Percentiles rank a stretch among this genome's conserved stretches.
These are phyloP conservation scores for Campoletis raptor DNA, from an alignment of 2,888 invertebrate genomes.

Conservation along the genomic window DNA sequence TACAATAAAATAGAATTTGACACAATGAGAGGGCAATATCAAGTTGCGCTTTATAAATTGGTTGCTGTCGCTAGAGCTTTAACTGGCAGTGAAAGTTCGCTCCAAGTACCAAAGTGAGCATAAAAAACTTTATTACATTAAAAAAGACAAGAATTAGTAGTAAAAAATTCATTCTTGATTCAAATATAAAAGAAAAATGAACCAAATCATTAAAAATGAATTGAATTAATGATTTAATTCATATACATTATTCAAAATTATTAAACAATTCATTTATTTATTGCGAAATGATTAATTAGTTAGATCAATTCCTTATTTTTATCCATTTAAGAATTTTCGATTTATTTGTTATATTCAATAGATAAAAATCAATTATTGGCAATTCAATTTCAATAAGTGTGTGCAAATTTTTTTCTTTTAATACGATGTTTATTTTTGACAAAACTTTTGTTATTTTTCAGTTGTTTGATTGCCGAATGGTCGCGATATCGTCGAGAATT, in stretches of 20 bases:
- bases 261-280: background rate
- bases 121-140: background rate
- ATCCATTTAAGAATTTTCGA: background rate
- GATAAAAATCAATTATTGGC: background rate
- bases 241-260: background rate
- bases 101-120: constrained; percentile 76
- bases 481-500: constrained; percentile 90
- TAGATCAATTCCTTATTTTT: no score
- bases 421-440: background rate
- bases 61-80: constrained; percentile 87
- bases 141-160: background rate
- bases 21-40: constrained; percentile 89
- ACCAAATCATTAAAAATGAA: background rate
- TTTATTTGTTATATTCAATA: background rate
- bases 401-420: background rate
- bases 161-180: background rate
- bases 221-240: background rate
- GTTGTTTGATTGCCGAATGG: constrained; percentile 83
- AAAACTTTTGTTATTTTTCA: background rate
- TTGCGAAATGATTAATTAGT: background rate
- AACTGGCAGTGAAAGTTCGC: constrained; percentile 74
- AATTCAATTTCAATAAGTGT: background rate
- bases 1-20: constrained; percentile 90
- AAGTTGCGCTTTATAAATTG: constrained; percentile 88
- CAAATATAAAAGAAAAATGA: no score